phyloP scores from a whole-genome alignment of 1,140 invertebrate genomes.

The Octopus bimaculoides region DNA sequence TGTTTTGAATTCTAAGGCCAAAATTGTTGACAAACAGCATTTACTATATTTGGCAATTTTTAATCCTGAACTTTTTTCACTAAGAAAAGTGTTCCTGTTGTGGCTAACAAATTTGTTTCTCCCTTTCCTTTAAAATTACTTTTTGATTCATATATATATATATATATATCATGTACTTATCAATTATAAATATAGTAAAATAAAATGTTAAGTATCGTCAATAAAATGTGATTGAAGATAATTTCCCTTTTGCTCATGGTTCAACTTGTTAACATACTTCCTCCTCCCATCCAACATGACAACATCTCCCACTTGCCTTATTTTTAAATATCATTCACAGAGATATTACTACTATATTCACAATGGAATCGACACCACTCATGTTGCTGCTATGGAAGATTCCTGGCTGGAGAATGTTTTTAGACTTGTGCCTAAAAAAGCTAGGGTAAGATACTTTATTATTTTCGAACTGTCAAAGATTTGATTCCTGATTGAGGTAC shows the following conservation, averaged over 20 bases:
- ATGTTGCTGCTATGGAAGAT: constrained; percentile 74
- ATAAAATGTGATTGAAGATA: not conserved
- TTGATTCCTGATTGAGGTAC: no score
- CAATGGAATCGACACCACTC: constrained; percentile 81
- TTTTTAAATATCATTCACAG: constrained; percentile 28
- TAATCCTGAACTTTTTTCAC: no score
- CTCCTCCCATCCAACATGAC: not conserved
- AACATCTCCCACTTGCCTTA: not conserved
- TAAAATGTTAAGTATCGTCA: not conserved
- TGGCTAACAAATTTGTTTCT: no score
- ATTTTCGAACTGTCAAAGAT: no score
- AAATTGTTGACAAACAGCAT: no score
- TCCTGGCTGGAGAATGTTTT: constrained; percentile 62
- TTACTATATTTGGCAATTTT: no score
- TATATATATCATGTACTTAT: not conserved
- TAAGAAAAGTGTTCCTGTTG: no score
- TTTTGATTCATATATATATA: no score
- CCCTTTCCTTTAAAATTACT: no score
- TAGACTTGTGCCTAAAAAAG: constrained; percentile 48
- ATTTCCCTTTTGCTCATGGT: not conserved
- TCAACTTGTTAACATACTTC: not conserved
- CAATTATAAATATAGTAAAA: not conserved
- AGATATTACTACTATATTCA: constrained; percentile 88
- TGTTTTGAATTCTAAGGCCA: no score
- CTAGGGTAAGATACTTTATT: constrained; percentile 40